Base-by-base conservation (phyloP, 2,113 vertebrate species). In the Argyrosomus japonicus region DNA sequence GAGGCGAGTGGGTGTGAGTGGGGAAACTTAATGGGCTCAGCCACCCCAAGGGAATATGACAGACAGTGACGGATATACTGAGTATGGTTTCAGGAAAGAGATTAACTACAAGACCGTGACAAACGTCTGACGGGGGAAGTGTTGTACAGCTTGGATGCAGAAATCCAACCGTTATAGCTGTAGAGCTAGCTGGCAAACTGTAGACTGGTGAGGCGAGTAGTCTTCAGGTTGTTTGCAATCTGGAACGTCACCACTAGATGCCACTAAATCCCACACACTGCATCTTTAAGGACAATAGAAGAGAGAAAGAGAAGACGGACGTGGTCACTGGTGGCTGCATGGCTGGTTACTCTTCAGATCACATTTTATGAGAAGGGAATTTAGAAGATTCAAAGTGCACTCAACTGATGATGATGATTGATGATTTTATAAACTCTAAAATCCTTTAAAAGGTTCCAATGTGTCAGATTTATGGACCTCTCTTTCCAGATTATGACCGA, bases 341-440 rank as follows among this genome's bases (percentile, higher is more conserved):
- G 58, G 18, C 25, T 36, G 21, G 27, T 62, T 50, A 17, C 19
- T 50, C 57, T 50, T 23, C 58, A 51, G 19, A 23, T n/a, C 5
- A 12, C 54, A 75, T 47, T 25, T 53, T 6, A 1, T 0, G 13
- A 68, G 58, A 47, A 54, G 53, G 27, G 18, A 13, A 29, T 29
- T 23, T 53, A 7, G 32, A 36, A 48, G 27, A 62, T 77, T 68
- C 18, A 68, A 48, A 50, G 56, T 61, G 65, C 56, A 23, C 45
- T 23, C 9, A 13, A 13, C 4, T 3, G n/a, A n/a, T n/a, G n/a
- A n/a, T n/a, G n/a, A n/a, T n/a, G n/a, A n/a, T n/a, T n/a, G n/a
- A 12, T 12, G 1, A 51, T 25, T 2, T 7, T 58, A 23, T 7
- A 19, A 19, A 47, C 15, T 47, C 18, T 1, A 53, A 43, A 43